phyloP scores from a whole-genome alignment of 2,888 invertebrate genomes.

The Aporophyla lueneburgensis region DNA sequence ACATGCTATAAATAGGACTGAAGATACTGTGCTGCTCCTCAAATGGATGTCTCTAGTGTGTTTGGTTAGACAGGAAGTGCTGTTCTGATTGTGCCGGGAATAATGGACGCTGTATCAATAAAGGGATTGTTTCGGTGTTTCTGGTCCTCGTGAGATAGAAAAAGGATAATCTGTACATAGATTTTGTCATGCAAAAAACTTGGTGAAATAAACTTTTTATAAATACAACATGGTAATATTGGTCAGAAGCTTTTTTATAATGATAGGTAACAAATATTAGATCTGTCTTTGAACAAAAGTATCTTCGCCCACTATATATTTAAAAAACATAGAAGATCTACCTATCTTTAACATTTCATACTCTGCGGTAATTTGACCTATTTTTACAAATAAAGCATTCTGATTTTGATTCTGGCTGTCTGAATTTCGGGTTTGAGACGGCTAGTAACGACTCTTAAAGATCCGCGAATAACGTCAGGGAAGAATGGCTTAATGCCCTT shows the following conservation, averaged over 20 bases:
- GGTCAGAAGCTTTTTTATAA: not conserved
- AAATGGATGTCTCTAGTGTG: conserved; percentile 38
- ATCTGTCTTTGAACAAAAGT: not conserved
- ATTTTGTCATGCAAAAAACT: not conserved
- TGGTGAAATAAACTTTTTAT: not conserved
- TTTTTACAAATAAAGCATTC: too few species aligned
- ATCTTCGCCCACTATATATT: not conserved
- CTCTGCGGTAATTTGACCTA: too few species aligned
- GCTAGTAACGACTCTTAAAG: too few species aligned
- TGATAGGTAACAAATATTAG: not conserved
- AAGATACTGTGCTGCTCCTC: conserved; percentile 30
- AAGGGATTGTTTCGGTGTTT: not conserved
- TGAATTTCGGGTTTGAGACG: too few species aligned
- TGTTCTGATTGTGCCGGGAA: conserved; percentile 23
- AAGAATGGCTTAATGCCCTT: too few species aligned
- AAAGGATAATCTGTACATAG: not conserved
- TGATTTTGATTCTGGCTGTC: too few species aligned
- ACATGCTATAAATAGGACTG: conserved; percentile 41
- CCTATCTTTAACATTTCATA: too few species aligned
- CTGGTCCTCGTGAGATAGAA: not conserved
- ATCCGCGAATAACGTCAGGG: too few species aligned
- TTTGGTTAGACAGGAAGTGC: conserved; percentile 19
- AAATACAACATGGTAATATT: too few species aligned
- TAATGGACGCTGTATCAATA: not conserved
- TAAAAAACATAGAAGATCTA: too few species aligned